Evolutionary conservation across 2,888 invertebrate genomes (phyloP).

Genomic region (Cataglyphis livida): DNA sequence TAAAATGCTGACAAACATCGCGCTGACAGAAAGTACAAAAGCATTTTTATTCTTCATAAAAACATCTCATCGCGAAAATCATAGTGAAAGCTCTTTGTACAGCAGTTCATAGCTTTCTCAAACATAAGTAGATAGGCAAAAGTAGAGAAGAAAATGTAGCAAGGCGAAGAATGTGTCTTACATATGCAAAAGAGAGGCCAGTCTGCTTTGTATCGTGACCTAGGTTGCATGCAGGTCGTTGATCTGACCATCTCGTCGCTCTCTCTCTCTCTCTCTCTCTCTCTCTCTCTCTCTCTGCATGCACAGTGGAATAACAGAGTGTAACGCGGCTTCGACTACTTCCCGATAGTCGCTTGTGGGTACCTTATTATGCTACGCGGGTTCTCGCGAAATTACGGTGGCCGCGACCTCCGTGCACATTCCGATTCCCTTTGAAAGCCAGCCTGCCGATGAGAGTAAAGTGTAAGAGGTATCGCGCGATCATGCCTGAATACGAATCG

Average conservation of each 20-base stretch:
- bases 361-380: conserved; percentile 67
- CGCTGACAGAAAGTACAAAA: not conserved
- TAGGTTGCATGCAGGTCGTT: conserved; percentile 49
- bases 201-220: conserved; percentile 50
- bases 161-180: conserved; percentile 26
- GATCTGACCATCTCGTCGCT: conserved; percentile 32
- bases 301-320: conserved; percentile 14
- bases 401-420: conserved; percentile 36
- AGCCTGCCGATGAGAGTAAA: conserved; percentile 42
- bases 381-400: conserved; percentile 65
- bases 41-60: not conserved
- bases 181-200: conserved; percentile 2
- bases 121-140: not conserved
- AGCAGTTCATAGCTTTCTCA: conserved; percentile 7
- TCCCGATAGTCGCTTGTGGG: conserved; percentile 55
- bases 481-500: conserved; percentile 66
- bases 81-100: conserved; percentile 3
- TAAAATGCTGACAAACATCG: not conserved
- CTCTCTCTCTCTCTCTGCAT: not conserved
- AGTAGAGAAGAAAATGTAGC: not conserved
- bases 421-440: conserved; percentile 62
- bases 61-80: not conserved
- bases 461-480: conserved; percentile 52
- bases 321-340: conserved; percentile 30
- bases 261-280: not conserved